Percentiles rank a stretch among this genome's conserved stretches.
Conservation (phyloP, 1,140 invertebrate genomes). For the Yoshiicerus persimilis region DNA sequence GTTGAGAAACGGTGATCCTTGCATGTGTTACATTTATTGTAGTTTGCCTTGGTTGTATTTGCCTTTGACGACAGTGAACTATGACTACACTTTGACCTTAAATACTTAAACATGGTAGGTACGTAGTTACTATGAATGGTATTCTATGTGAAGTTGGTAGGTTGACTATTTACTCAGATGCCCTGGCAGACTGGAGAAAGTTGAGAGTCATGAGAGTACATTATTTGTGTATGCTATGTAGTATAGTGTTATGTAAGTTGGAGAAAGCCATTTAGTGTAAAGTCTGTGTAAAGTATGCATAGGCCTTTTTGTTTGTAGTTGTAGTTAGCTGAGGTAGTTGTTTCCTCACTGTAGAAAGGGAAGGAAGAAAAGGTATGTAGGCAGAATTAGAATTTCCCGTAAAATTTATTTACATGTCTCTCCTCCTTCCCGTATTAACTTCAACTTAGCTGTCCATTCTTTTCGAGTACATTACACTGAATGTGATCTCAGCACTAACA, state of each 20-base stretch:
- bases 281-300: background rate
- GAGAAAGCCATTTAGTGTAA: background rate
- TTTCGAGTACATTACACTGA: background rate
- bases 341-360: background rate
- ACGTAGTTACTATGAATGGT: background rate
- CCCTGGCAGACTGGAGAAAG: background rate
- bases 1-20: background rate
- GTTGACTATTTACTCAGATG: background rate
- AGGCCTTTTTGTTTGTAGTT: background rate
- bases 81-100: background rate
- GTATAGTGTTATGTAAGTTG: background rate
- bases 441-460: background rate
- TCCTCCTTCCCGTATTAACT: background rate
- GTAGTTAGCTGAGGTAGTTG: background rate
- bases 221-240: background rate
- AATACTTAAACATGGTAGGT: background rate
- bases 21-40: background rate
- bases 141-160: background rate
- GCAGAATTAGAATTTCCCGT: background rate
- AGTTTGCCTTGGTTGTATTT: background rate
- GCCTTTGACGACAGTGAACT: background rate
- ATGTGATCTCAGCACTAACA: background rate
- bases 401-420: conserved; percentile 6
- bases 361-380: background rate
- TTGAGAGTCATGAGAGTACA: background rate